phyloP scores from a whole-genome alignment of 2,888 invertebrate genomes.

The Ochlodes sylvanus region DNA sequence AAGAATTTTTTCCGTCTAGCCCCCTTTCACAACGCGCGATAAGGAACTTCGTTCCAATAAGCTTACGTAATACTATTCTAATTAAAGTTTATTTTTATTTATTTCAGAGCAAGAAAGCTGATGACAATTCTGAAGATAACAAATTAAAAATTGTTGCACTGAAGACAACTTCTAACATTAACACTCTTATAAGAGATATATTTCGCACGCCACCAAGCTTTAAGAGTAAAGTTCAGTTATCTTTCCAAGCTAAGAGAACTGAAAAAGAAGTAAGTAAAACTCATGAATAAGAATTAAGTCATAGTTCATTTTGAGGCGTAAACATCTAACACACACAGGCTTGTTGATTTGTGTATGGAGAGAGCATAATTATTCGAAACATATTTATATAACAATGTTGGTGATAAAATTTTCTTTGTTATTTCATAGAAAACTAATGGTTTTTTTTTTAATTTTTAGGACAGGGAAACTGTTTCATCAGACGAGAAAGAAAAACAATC shows the following conservation, averaged over 20 bases:
- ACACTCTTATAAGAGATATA: slow-evolving; percentile 95
- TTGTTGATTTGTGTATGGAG: no score
- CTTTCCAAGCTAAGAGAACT: slow-evolving; percentile 81
- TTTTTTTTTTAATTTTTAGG: slow-evolving; percentile 53
- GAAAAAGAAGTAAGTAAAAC: slow-evolving; percentile 68
- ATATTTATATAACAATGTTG: no score
- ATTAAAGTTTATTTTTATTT: not conserved
- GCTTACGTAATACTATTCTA: no score
- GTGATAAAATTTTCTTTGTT: not conserved
- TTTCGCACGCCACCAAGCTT: slow-evolving; percentile 97
- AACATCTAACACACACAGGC: no score
- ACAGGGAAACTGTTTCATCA: slow-evolving; percentile 51
- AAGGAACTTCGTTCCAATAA: no score
- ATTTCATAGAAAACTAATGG: slow-evolving; percentile 18
- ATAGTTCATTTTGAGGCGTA: no score
- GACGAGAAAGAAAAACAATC: slow-evolving; percentile 62
- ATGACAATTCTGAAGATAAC: slow-evolving; percentile 92
- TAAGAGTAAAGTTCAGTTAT: slow-evolving; percentile 92
- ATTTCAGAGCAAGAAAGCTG: slow-evolving; percentile 87
- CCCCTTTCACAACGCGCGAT: no score
- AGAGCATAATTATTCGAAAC: no score
- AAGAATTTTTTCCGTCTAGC: no score
- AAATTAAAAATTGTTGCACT: slow-evolving; percentile 91
- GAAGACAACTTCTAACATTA: slow-evolving; percentile 96
- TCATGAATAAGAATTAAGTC: not conserved